These are phyloP conservation scores for Panopea generosa DNA, from an alignment of 2,888 invertebrate genomes.

Conservation along the genomic window DNA sequence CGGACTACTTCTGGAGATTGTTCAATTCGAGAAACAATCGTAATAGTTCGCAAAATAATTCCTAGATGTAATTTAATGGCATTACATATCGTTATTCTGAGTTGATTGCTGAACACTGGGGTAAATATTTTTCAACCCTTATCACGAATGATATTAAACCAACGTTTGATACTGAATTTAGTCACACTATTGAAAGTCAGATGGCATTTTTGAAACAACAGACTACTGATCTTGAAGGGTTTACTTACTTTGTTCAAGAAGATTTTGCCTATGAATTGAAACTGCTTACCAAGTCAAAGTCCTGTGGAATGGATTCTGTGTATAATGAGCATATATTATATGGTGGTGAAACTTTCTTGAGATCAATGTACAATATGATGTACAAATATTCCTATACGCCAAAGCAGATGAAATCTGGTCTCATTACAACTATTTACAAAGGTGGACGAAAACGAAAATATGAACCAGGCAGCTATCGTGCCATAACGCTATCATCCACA, in stretches of 20 bases:
- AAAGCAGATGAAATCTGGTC: conserved; percentile 9
- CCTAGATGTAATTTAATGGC: too few species aligned
- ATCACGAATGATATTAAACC: too few species aligned
- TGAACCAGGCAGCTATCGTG: conserved; percentile 27
- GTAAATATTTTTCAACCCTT: too few species aligned
- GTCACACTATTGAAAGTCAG: too few species aligned
- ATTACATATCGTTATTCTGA: too few species aligned
- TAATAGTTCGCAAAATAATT: too few species aligned
- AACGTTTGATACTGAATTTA: too few species aligned
- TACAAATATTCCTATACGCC: conserved; percentile 9
- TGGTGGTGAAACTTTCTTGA: not conserved
- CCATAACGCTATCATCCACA: conserved; percentile 31
- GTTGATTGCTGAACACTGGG: too few species aligned
- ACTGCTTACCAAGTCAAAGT: not conserved
- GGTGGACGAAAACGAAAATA: conserved; percentile 28
- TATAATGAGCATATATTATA: conserved; percentile 6
- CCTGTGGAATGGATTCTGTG: conserved; percentile 1
- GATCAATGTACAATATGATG: conserved; percentile 5
- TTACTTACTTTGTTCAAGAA: not conserved
- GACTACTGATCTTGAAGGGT: too few species aligned
- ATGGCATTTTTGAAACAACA: too few species aligned
- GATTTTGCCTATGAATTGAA: not conserved
- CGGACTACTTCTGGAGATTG: not conserved
- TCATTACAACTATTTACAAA: conserved; percentile 19
- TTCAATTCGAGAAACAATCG: not conserved